These are phyloP conservation scores for Pristionchus fissidentatus DNA, from an alignment of 2,888 invertebrate genomes.

Conservation along the genomic window DNA sequence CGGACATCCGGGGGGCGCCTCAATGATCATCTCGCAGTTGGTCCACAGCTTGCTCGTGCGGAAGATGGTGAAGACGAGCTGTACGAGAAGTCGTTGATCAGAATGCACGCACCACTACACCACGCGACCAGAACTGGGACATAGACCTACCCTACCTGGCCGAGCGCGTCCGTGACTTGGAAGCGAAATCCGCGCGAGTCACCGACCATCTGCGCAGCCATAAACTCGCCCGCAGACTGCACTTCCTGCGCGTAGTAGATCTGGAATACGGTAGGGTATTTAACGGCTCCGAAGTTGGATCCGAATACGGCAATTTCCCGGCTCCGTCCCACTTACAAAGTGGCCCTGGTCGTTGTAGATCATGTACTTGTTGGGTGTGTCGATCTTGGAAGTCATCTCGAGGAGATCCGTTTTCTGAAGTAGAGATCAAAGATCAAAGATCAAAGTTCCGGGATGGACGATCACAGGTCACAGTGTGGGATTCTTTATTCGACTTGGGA, in stretches of 20 bases:
- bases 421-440: not conserved
- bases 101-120: not conserved
- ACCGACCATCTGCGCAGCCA: slow-evolving; percentile 4
- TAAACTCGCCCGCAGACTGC: slow-evolving; percentile 10
- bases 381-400: slow-evolving; percentile 18
- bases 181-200: not conserved
- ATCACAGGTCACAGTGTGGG: not conserved
- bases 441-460: not conserved
- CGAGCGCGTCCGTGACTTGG: not conserved
- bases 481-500: not conserved
- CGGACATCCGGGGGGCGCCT: not conserved
- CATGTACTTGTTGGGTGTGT: slow-evolving; percentile 37
- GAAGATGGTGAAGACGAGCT: slow-evolving; percentile 11
- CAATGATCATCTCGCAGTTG: slow-evolving; percentile 26
- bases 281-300: too few relatives aligned
- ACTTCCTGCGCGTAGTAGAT: slow-evolving; percentile 31
- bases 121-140: too few relatives aligned
- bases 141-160: slow-evolving; percentile 10
- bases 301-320: too few relatives aligned
- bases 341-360: slow-evolving; percentile 34
- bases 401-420: not conserved
- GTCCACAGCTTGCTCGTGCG: slow-evolving; percentile 16
- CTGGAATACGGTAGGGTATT: not conserved
- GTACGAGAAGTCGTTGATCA: not conserved
- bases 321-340: not conserved